phyloP scores from a whole-genome alignment of 2,113 vertebrate genomes.

The Climacteris rufus region DNA sequence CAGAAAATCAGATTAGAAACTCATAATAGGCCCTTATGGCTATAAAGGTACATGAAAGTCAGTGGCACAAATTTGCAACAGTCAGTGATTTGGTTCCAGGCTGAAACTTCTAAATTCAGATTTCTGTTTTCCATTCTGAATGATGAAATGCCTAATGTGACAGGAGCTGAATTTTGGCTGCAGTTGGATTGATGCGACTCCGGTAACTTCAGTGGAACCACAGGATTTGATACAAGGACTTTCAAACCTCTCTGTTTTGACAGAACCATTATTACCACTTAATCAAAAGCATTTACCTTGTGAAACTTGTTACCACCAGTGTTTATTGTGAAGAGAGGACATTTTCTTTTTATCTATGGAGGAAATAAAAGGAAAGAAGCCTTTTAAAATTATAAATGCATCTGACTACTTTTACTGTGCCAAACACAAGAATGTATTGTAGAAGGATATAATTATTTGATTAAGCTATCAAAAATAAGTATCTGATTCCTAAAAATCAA shows the following conservation, averaged over 20 bases:
- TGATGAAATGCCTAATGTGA: neutral
- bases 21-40: neutral
- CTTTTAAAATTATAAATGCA: neutral
- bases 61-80: slow-evolving; percentile 12
- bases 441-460: neutral
- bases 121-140: slow-evolving; percentile 44
- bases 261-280: neutral
- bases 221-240: neutral
- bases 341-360: neutral
- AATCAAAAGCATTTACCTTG: neutral
- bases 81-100: neutral
- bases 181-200: neutral
- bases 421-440: neutral
- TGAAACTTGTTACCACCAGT: neutral
- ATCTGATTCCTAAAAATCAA: neutral
- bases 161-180: neutral
- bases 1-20: slow-evolving; percentile 44
- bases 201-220: neutral
- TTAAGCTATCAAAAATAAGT: neutral
- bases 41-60: neutral
- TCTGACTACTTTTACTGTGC: neutral
- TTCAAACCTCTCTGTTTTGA: neutral
- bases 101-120: neutral
- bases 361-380: neutral
- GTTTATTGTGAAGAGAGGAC: neutral